Conservation (phyloP, 2,888 invertebrate genomes). For the Eristalis intricaria region DNA sequence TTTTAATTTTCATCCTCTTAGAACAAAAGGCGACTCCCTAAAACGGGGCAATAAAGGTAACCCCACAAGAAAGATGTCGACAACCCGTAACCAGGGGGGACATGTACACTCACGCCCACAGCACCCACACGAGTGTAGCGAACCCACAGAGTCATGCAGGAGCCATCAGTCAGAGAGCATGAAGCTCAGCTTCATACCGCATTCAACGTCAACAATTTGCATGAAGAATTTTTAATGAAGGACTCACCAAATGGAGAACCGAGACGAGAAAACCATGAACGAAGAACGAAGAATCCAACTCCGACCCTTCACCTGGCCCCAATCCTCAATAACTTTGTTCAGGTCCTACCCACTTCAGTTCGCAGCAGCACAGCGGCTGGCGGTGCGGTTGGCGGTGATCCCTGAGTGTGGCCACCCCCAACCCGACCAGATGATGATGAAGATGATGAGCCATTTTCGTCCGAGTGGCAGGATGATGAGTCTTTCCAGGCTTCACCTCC, state of each 20-base stretch:
- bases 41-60: conserved; percentile 44
- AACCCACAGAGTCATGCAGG: conserved; percentile 37
- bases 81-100: conserved; percentile 40
- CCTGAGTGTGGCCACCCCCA: not conserved
- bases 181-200: conserved; percentile 53
- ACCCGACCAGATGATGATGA: conserved; percentile 52
- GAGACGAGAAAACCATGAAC: not conserved
- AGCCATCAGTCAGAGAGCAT: conserved; percentile 57
- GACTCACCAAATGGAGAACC: conserved; percentile 55
- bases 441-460: conserved; percentile 68
- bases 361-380: not conserved
- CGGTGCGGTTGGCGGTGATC: not conserved
- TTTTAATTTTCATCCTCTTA: conserved; percentile 31
- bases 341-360: conserved; percentile 9
- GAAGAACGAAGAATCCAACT: conserved; percentile 4
- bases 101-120: not conserved
- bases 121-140: not conserved
- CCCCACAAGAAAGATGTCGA: conserved; percentile 52
- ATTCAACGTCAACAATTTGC: conserved; percentile 72
- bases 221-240: conserved; percentile 70
- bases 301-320: conserved; percentile 51
- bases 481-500: conserved; percentile 49
- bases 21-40: conserved; percentile 34
- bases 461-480: conserved; percentile 49
- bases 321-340: conserved; percentile 50